phyloP scores from a whole-genome alignment of 1,140 invertebrate species.

The Centruroides vittatus region DNA sequence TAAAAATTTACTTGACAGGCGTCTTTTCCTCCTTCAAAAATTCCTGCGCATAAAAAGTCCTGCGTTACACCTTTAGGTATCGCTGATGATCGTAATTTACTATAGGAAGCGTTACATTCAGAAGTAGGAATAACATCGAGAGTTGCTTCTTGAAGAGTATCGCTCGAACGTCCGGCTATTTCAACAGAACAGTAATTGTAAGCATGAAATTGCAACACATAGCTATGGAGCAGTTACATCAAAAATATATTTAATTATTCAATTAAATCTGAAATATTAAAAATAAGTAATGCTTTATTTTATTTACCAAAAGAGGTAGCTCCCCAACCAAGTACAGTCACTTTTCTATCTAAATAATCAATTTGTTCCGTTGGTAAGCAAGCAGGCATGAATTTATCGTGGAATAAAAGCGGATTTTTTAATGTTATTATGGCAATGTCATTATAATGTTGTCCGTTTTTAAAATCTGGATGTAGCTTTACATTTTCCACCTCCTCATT shows the following conservation, averaged over 20 bases:
- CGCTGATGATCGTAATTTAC: slow-evolving; percentile 3
- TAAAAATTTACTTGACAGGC: slow-evolving; percentile 47
- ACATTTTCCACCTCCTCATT: not conserved
- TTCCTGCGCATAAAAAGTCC: slow-evolving; percentile 60
- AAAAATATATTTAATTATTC: too few species aligned
- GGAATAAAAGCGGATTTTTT: slow-evolving; percentile 35
- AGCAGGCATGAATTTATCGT: slow-evolving; percentile 63
- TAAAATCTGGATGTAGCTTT: slow-evolving; percentile 60
- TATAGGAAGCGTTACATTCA: slow-evolving; percentile 22
- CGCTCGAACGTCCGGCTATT: slow-evolving; percentile 9
- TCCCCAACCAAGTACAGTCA: slow-evolving; percentile 80
- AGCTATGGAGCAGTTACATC: too few species aligned
- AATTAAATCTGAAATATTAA: too few species aligned
- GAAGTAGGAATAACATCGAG: slow-evolving; percentile 23
- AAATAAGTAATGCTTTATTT: too few species aligned
- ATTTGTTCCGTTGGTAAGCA: slow-evolving; percentile 44
- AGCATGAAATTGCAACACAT: too few species aligned
- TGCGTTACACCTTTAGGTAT: slow-evolving; percentile 38
- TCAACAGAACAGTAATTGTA: not conserved
- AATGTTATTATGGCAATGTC: slow-evolving; percentile 76
- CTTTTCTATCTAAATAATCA: slow-evolving; percentile 56
- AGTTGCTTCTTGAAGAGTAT: slow-evolving; percentile 22
- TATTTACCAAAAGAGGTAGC: slow-evolving; percentile 9
- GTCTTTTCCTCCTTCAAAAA: slow-evolving; percentile 51
- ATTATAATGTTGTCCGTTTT: slow-evolving; percentile 72